Base-by-base conservation (phyloP, 1,140 invertebrate genomes). In the Drosophila sp. region DNA sequence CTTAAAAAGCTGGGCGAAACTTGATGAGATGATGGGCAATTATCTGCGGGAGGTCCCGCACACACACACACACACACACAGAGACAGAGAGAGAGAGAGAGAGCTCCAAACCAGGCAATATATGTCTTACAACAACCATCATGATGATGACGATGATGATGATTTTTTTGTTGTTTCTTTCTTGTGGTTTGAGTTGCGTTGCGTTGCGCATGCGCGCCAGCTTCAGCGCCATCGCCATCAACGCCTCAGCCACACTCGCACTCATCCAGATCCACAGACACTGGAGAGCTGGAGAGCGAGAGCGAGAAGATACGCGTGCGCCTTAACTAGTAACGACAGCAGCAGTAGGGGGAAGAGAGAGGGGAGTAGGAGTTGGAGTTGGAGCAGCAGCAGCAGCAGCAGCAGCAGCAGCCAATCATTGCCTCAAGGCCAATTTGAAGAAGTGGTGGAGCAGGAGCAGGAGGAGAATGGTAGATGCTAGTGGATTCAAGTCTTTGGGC, bases 241-340 rank as follows among this genome's bases (percentile, higher is more conserved):
- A 93, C 84, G 92, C 93, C 92, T 93, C 92, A 91, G 91, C 92
- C 92, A 92, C 92, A 92, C 76, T 75, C 76, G 90, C 92, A 92
- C 60, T 56, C 44, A 44, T 8, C 61, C 10, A 32, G 3, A 62
- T n/a, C 25, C 40, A 17, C 1, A 8, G 27, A 8, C 41, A 10
- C 10, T 25, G 8, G 4, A 27, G 2, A 11, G 60, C 4, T 57
- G 33, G 50, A 71, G 0, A 29, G 66, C 29, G 72, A 68, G 58
- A 65, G 58, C 60, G 80, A 70, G 6, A 61, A 70, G 72, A 76
- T 62, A 71, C 75, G 75, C 75, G 75, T 77, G 73, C 67, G 67
- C 73, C 60, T 61, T 77, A 77, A 77, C 72, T 70, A 77, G 74
- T 62, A 67, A 57, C 55, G 72, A 76, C 73, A 77, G 73, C 73